Evolutionary conservation across 2,888 invertebrate species (phyloP), one percentile per base, ranked within the genome.

Genomic region (Gari tellinella): DNA sequence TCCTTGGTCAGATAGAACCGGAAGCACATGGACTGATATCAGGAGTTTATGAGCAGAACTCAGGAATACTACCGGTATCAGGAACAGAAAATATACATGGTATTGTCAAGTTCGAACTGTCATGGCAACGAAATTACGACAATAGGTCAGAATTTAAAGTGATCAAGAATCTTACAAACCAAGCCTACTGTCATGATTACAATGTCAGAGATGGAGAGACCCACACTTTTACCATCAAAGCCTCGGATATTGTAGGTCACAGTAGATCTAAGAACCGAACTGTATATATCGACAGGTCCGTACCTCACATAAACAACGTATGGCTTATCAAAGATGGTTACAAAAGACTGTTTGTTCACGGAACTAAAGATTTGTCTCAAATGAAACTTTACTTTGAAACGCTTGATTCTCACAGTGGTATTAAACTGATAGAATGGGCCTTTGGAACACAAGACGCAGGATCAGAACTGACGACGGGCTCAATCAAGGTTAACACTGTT

Each of bases 401-500:
- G 12, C 60, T 66, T 12, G 85, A 86, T 56, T 51, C 57, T 10
- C 82, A 86, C 58, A 83, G 85, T 43, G 85, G 84, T 14, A 43
- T 86, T 4, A 19, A 43, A 14, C 60, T 52, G 10, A 55, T 86
- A 0, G 53, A 79, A 43, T 84, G 84, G 84, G 52, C 63, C 0
- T 64, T 86, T 40, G 80, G 81, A 26, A 80, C 75, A 10, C 17
- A 40, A 15, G 49, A 48, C 41, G 14, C 56, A 5, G 40, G 26
- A 8, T 26, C 21, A 0, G 60, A 70, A 25, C 48, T 70, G 8
- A 12, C 46, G 8, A 31, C 23, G 2, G 64, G 64, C 31, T 31
- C 31, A 31, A 31, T 31, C 31, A 31, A 31, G 10, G 31, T 31
- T 7, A 31, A 31, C 31, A 31, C 4, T 10, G 10, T 7, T 31